Base-by-base conservation (phyloP, 2,888 invertebrate species). In the Acanthosepion lycidas region DNA sequence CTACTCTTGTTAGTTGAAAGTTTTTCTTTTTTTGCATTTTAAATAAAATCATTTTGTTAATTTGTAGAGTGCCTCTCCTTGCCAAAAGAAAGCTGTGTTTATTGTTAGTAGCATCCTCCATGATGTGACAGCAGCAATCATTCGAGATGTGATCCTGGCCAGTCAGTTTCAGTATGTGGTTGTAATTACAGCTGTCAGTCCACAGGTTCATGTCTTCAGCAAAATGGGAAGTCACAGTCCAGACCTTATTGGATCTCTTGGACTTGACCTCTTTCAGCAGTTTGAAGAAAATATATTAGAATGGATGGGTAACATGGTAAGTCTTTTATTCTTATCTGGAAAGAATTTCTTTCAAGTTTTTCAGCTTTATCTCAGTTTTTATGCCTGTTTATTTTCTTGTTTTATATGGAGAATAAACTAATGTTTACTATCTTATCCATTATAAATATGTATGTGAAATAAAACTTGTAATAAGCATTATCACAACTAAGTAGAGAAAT, bases 131-230 rank as follows among this genome's bases (percentile, higher is more conserved):
- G 97, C 98, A 28, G 97, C 98, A 94, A 98, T 98, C 23, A 97
- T 98, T 92, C 97, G 98, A 95, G 98, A 98, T 96, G 98, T 98
- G 51, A 98, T 98, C 64, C 97, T 97, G 15, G 98, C 98, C 95
- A 98, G 98, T 97, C 97, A 98, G 91, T 98, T 98, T 95, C 98
- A 98, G 20, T 98, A 98, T 96, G 98, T 98, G 95, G 98, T 98
- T 12, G 97, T 98, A 6, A 97, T 98, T 95, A 98, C 98, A 33
- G 97, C 98, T 51, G 98, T 98, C 4, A 98, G 98, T 96, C 97
- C 98, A 51, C 98, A 98, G 94, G 97, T 98, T 64, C 98, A 98
- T 92, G 98, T 98, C 94, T 97, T 98, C 95, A 96, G 98, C 48
- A 95, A 97, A 95, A 95, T 97, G 97, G 97, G 97, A 96, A 94